Conservation (phyloP, 2,888 invertebrate species). For the Cantharis flavilabris region DNA sequence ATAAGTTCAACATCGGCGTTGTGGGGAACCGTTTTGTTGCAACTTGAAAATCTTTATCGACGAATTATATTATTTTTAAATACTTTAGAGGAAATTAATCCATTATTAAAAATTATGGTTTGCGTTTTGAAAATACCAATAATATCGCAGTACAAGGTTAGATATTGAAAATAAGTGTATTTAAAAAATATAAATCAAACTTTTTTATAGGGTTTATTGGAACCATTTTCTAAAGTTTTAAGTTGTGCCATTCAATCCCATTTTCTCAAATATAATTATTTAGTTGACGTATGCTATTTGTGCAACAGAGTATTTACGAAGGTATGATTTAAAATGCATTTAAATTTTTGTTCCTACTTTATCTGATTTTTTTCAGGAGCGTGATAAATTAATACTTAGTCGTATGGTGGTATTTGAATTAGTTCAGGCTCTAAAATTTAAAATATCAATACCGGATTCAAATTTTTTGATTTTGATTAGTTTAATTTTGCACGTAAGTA, state of each 20-base stretch:
- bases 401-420: conserved; percentile 92
- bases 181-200: not conserved
- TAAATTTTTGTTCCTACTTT: not conserved
- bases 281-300: conserved; percentile 87
- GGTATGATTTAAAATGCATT: conserved; percentile 48
- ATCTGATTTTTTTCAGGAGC: conserved; percentile 63
- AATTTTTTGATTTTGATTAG: conserved; percentile 91
- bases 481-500: conserved; percentile 75
- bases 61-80: conserved; percentile 72
- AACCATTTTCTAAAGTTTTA: conserved; percentile 94
- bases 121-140: conserved; percentile 83
- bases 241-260: conserved; percentile 92
- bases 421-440: conserved; percentile 94
- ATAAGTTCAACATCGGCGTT: conserved; percentile 69
- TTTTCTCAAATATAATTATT: conserved; percentile 74
- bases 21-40: conserved; percentile 82
- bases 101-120: conserved; percentile 76
- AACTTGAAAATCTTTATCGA: conserved; percentile 86
- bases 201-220: conserved; percentile 74
- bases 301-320: conserved; percentile 88
- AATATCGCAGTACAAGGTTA: conserved; percentile 78
- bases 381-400: conserved; percentile 91
- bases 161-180: not conserved
- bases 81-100: conserved; percentile 71
- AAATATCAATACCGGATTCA: conserved; percentile 90